Base-by-base conservation (phyloP, 1,140 invertebrate species). In the Odontomachus brunneus region DNA sequence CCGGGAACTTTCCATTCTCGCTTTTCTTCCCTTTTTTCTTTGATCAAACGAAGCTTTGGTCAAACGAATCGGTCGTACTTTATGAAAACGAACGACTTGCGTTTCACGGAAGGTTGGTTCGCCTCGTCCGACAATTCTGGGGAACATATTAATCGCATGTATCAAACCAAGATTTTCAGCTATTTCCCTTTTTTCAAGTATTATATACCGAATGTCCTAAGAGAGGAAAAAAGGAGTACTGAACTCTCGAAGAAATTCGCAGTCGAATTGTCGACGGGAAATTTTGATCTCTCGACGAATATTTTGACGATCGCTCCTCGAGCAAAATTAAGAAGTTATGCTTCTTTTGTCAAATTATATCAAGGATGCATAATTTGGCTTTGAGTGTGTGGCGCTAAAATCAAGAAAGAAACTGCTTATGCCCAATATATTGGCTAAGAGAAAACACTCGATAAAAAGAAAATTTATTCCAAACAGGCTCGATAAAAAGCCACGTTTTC, bases 141-240 rank as follows among this genome's bases (percentile, higher is more conserved):
- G 65, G n/a, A 57, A 69, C 33, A 48, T 78, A 78, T 69, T 29
- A 69, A 80, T 80, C 51, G 38, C 1, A n/a, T 33, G 51, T 15
- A 69, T 55, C 49, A 15, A 55, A 53, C 17, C 44, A 57, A 19
- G 38, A 69, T 57, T 80, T 24, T 57, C 17, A 80, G 33, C 69
- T 69, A 51, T 48, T 57, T 29, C 51, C 44, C 33, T 78, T 78
- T 63, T 69, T 69, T 57, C 65, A 44, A 80, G 66, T 1, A n/a
- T 69, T 80, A 57, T 69, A 69, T 80, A 80, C 33, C n/a, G 75
- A 80, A 80, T 80, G 51, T 80, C 75, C 51, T 80, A 14, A 69
- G 75, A 80, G 33, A 51, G 38, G 14, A 57, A 22, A 29, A 57
- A 24, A 44, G 3, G 3, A 44, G 44, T 14, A 33, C 17, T 44